Conservation (phyloP, 2,888 invertebrate genomes). For the Lepidocyrtinus sp. region DNA sequence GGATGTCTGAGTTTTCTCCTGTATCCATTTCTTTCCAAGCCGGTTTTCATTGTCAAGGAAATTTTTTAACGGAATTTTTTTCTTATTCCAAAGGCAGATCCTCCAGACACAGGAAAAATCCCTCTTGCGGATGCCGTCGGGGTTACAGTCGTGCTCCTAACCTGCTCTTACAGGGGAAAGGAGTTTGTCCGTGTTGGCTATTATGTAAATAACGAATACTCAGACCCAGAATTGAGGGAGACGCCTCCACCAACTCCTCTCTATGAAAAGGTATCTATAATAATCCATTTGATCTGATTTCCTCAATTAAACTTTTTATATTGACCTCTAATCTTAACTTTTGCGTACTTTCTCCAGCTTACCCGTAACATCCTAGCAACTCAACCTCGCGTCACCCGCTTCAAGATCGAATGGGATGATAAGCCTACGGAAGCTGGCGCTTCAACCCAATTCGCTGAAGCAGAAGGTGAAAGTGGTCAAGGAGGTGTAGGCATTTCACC, state of each 20-base stretch:
- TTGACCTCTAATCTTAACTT: too few relatives aligned
- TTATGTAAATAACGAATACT: slow-evolving; percentile 98
- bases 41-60: too few relatives aligned
- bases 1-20: slow-evolving; percentile 52
- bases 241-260: slow-evolving; percentile 94
- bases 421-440: slow-evolving; percentile 54
- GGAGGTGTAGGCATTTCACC: too few relatives aligned
- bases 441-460: too few relatives aligned
- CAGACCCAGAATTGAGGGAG: slow-evolving; percentile 91
- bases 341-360: slow-evolving; percentile 72
- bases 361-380: slow-evolving; percentile 87
- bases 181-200: slow-evolving; percentile 99
- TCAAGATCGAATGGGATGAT: slow-evolving; percentile 98
- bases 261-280: slow-evolving; percentile 90
- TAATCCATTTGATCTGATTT: too few relatives aligned
- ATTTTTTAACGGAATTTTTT: not conserved
- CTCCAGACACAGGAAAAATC: slow-evolving; percentile 94
- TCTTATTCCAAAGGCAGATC: slow-evolving; percentile 81
- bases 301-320: too few relatives aligned
- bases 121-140: slow-evolving; percentile 98
- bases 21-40: too few relatives aligned
- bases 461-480: slow-evolving; percentile 19
- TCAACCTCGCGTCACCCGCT: slow-evolving; percentile 94
- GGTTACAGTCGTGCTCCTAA: slow-evolving; percentile 95
- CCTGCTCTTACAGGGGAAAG: slow-evolving; percentile 92